A percentile compares a stretch with the other conserved stretches of the same genome.
Evolutionary conservation across 2,888 invertebrate genomes (phyloP).

Genomic region (Gisinianus flammeolus): DNA sequence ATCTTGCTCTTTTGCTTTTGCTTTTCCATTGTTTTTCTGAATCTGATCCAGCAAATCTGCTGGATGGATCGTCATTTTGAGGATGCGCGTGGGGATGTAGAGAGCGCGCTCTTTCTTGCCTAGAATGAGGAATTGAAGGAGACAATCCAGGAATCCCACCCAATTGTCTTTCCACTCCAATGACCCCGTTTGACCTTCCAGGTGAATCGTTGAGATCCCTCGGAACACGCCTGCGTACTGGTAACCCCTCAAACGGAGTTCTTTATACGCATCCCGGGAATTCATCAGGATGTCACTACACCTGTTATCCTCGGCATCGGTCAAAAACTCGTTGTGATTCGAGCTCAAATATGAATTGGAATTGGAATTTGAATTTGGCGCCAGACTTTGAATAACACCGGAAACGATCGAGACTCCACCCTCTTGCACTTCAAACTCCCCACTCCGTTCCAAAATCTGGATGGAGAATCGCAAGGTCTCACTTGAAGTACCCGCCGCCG

Average conservation of each 20-base stretch:
- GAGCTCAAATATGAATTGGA: too few species aligned
- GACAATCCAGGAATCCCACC: slow-evolving; percentile 86
- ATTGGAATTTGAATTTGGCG: too few species aligned
- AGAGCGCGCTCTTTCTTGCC: slow-evolving; percentile 73
- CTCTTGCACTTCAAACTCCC: slow-evolving; percentile 65
- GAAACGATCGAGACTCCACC: slow-evolving; percentile 61
- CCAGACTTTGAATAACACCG: slow-evolving; percentile 60
- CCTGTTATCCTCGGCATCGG: too few species aligned
- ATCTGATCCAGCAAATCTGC: slow-evolving; percentile 1
- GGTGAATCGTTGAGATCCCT: slow-evolving; percentile 61
- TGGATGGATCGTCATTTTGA: slow-evolving; percentile 73
- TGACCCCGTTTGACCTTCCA: slow-evolving; percentile 60
- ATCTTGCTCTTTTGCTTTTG: too few species aligned
- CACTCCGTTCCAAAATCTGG: slow-evolving; percentile 79
- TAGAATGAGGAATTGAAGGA: slow-evolving; percentile 82
- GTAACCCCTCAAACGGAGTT: slow-evolving; percentile 61
- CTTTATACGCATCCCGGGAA: slow-evolving; percentile 61
- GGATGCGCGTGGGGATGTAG: slow-evolving; percentile 77
- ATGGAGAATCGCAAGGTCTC: slow-evolving; percentile 75
- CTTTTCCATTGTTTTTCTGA: too few species aligned
- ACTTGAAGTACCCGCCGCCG: too few species aligned
- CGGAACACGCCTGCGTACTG: slow-evolving; percentile 61
- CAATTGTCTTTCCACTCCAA: slow-evolving; percentile 79
- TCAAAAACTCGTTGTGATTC: too few species aligned
- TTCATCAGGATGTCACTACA: slow-evolving; percentile 37